Evolutionary conservation across 2,888 invertebrate species (phyloP).

Genomic region (Himalopsyche japonica): DNA sequence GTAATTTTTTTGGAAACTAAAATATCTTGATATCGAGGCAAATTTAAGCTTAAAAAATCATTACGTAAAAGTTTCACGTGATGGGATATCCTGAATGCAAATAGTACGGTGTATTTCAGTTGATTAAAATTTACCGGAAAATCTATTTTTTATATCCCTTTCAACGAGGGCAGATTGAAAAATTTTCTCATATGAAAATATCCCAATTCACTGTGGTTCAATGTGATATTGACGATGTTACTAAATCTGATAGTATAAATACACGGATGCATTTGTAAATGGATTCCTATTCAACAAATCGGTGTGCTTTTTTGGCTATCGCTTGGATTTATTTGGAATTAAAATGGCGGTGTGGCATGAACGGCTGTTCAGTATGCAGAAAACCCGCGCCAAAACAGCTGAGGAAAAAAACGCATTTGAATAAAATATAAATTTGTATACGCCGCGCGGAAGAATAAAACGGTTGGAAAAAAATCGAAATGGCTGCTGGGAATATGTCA

Average conservation of each 20-base stretch:
- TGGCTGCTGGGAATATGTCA: conserved; percentile 10
- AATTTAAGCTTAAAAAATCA: no score
- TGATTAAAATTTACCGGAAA: no score
- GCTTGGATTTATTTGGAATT: background rate
- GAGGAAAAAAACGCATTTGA: conserved; percentile 32
- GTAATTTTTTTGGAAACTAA: no score
- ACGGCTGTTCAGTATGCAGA: background rate
- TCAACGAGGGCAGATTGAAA: no score
- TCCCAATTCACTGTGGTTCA: background rate
- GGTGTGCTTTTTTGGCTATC: background rate
- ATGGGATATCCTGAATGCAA: no score
- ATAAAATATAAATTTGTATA: conserved; percentile 39
- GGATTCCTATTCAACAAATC: background rate
- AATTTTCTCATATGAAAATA: no score
- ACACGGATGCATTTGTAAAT: background rate
- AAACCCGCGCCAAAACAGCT: conserved; percentile 17
- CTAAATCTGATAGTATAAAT: background rate
- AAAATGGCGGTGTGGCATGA: background rate
- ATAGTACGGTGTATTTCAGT: no score
- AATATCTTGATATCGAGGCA: no score
- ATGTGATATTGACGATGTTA: background rate
- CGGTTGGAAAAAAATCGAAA: conserved; percentile 11
- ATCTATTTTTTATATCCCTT: no score
- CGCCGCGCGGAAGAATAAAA: conserved; percentile 17
- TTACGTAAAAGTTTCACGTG: no score